Evolutionary conservation across 2,797 vertebrate species (phyloP), one percentile per base, ranked within the genome.

Genomic region (Triplophysa yarkandensis): DNA sequence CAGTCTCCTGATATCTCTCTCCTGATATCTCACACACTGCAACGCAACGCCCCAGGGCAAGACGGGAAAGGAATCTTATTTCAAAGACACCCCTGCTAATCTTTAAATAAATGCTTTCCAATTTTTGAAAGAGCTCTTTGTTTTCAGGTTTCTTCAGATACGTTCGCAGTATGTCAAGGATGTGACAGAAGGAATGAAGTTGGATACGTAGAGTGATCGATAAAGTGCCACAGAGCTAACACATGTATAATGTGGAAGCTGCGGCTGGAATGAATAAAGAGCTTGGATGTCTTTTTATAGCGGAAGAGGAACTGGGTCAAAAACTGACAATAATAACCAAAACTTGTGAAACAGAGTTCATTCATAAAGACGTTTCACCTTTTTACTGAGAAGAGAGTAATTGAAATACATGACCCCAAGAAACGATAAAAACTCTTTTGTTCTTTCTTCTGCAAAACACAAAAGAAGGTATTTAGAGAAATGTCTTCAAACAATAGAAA

Each of bases 1-100:
- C 57, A 61, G 21, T 61, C 54, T 44, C 57, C 30, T 71, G 68
- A 67, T 68, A 48, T 76, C 66, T 64, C 57, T 63, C 66, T 62
- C 36, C 25, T 27, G 68, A n/a, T n/a, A n/a, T n/a, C n/a, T 41
- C 68, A 55, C 63, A 48, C 48, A 39, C 43, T 28, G 28, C 28
- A 32, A 9, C 16, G 30, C 32, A 48, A 27, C 55, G 14, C 57
- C 69, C 43, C 21, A 6, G 57, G 69, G 69, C 57, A 61, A n/a
- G n/a, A 71, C 48, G 16, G 57, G 57, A 50, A 50, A 62, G 25
- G 19, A 48, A 44, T 71, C 43, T 21, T 50, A 19, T 62, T 62
- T 36, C 30, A 71, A 14, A 50, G 43, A 71, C 43, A 32, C 55
- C 28, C 21, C 43, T 19, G 43, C 69, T 71, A 71, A 61, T 61